phyloP scores from a whole-genome alignment of 2,113 vertebrate species.

The Hoplias malabaricus region DNA sequence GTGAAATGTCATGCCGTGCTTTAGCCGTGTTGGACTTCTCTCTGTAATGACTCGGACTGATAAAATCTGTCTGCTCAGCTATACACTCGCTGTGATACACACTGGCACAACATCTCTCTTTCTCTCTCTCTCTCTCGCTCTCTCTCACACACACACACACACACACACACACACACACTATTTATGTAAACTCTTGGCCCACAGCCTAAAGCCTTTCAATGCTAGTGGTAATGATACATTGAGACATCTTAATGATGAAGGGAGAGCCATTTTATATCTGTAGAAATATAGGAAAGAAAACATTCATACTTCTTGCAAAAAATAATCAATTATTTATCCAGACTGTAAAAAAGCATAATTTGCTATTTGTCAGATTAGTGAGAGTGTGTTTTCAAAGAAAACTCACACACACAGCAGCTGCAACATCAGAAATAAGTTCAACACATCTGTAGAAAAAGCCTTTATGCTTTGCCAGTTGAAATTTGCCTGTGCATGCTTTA shows the following conservation, averaged over 20 bases:
- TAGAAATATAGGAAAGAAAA: neutral
- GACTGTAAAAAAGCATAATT: slow-evolving; percentile 15
- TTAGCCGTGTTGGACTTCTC: neutral
- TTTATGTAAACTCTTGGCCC: neutral
- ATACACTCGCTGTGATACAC: neutral
- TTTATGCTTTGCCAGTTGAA: slow-evolving; percentile 13
- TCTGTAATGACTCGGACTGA: slow-evolving; percentile 24
- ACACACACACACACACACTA: neutral
- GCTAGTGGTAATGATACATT: neutral
- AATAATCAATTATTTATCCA: slow-evolving; percentile 21
- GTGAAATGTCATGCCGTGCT: slow-evolving; percentile 18
- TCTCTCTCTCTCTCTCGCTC: too few species aligned
- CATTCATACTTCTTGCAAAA: neutral
- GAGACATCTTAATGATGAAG: neutral
- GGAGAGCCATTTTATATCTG: neutral
- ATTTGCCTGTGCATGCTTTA: neutral
- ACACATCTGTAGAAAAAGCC: slow-evolving; percentile 10
- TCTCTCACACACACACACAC: neutral
- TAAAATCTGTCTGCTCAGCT: slow-evolving; percentile 10
- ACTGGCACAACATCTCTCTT: neutral
- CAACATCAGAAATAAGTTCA: slow-evolving; percentile 17
- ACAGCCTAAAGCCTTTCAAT: neutral
- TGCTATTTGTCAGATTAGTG: slow-evolving; percentile 32
- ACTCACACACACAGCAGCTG: neutral
- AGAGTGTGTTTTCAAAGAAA: neutral